Conservation (phyloP, 1,140 invertebrate species). For the Cecropterus lyciades region DNA sequence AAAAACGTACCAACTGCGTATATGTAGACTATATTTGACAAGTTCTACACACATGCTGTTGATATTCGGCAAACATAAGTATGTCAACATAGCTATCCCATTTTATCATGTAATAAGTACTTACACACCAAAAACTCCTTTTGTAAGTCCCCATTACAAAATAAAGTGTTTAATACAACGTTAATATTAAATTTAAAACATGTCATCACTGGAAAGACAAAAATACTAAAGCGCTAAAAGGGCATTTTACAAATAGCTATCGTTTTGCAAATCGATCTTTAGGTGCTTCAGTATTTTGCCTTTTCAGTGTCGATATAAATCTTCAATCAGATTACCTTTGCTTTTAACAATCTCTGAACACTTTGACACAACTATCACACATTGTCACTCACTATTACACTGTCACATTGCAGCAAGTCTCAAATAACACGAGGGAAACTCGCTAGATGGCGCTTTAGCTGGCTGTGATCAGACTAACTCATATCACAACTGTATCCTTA, state of each 20-base stretch:
- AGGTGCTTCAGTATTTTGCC: no score
- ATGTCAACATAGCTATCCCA: constrained; percentile 15
- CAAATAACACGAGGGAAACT: no score
- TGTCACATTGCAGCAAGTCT: not conserved
- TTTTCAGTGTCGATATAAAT: no score
- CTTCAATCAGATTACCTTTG: not conserved
- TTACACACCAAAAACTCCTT: no score
- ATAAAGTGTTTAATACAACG: not conserved
- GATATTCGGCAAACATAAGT: constrained; percentile 1
- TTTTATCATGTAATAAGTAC: not conserved
- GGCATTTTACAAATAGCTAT: no score
- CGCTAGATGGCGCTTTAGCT: not conserved
- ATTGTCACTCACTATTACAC: constrained; percentile 1
- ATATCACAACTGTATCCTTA: no score
- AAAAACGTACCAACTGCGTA: not conserved
- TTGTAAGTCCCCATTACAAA: no score
- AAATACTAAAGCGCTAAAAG: no score
- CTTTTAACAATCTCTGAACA: not conserved
- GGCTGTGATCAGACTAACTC: no score
- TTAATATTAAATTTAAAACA: not conserved
- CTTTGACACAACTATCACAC: constrained; percentile 10
- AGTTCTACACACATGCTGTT: constrained; percentile 1
- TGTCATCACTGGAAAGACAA: no score
- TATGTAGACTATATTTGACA: not conserved
- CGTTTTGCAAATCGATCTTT: no score